A percentile compares a stretch with the other conserved stretches of the same genome.
phyloP scores from a whole-genome alignment of 2,888 invertebrate genomes.

The Chirona hameri region DNA sequence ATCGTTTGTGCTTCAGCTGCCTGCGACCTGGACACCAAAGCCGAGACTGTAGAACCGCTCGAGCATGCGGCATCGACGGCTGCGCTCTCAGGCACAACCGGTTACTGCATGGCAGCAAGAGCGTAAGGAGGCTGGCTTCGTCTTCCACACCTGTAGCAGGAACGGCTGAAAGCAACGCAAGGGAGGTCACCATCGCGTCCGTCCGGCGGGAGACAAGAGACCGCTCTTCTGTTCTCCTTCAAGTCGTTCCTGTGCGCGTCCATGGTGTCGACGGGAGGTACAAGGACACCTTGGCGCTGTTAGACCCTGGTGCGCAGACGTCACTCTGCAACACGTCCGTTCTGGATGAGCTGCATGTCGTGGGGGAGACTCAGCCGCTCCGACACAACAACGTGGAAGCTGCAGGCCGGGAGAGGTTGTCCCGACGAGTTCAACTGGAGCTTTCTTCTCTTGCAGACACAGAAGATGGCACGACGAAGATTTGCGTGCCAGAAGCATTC shows the following conservation, averaged over 20 bases:
- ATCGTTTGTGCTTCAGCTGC: background rate
- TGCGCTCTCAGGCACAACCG: background rate
- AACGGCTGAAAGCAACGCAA: background rate
- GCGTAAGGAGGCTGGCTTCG: background rate
- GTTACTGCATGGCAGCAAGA: background rate
- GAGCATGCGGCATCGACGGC: background rate
- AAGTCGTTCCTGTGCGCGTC: background rate
- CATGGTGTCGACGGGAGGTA: background rate
- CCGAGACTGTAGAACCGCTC: background rate
- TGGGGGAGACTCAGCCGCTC: background rate
- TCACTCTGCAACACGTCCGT: background rate
- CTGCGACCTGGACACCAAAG: background rate
- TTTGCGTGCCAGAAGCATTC: background rate
- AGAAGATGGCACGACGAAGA: background rate
- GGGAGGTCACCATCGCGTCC: background rate
- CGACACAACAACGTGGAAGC: background rate
- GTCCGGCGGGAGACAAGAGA: background rate
- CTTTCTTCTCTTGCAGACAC: background rate
- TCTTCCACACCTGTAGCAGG: too few species aligned
- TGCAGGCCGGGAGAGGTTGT: background rate
- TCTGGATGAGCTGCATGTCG: background rate
- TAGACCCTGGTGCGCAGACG: background rate
- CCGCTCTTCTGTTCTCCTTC: background rate
- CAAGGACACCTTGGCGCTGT: conserved; percentile 12
- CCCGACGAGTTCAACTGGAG: conserved; percentile 1